phyloP scores from a whole-genome alignment of 2,888 invertebrate genomes.

The Ernsta delagoae region DNA sequence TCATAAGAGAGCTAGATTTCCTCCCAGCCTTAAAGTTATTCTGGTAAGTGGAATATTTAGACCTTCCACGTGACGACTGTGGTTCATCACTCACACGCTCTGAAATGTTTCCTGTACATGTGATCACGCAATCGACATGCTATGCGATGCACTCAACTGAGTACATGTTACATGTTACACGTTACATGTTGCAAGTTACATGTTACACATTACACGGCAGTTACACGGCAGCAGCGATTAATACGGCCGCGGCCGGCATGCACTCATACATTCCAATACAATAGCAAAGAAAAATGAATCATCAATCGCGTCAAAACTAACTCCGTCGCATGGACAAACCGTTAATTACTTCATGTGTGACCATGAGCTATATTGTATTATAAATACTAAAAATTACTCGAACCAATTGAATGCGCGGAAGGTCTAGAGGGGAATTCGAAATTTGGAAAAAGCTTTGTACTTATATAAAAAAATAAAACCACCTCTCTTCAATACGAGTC shows the following conservation, averaged over 20 bases:
- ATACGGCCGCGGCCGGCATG: slow-evolving; percentile 23
- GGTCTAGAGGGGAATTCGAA: slow-evolving; percentile 69
- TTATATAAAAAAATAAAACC: slow-evolving; percentile 39
- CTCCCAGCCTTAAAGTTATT: slow-evolving; percentile 93
- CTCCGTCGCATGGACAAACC: slow-evolving; percentile 40
- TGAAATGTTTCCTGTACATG: slow-evolving; percentile 88
- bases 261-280: slow-evolving; percentile 31
- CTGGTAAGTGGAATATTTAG: slow-evolving; percentile 94
- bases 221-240: too few species aligned
- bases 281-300: slow-evolving; percentile 69
- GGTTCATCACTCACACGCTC: slow-evolving; percentile 92
- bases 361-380: slow-evolving; percentile 40
- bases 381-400: slow-evolving; percentile 9
- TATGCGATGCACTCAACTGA: slow-evolving; percentile 46
- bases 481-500: slow-evolving; percentile 60
- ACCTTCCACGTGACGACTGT: slow-evolving; percentile 92
- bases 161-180: slow-evolving; percentile 23
- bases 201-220: too few species aligned
- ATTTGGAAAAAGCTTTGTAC: slow-evolving; percentile 61
- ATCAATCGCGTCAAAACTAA: slow-evolving; percentile 50
- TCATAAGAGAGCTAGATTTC: slow-evolving; percentile 98
- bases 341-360: slow-evolving; percentile 46
- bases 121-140: slow-evolving; percentile 69
- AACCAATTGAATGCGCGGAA: slow-evolving; percentile 68
- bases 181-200: neutral